A percentile compares a stretch with the other conserved stretches of the same genome.
Conservation (phyloP, 92 coral and sea anemone genomes). For the Plumapathes pennacea region DNA sequence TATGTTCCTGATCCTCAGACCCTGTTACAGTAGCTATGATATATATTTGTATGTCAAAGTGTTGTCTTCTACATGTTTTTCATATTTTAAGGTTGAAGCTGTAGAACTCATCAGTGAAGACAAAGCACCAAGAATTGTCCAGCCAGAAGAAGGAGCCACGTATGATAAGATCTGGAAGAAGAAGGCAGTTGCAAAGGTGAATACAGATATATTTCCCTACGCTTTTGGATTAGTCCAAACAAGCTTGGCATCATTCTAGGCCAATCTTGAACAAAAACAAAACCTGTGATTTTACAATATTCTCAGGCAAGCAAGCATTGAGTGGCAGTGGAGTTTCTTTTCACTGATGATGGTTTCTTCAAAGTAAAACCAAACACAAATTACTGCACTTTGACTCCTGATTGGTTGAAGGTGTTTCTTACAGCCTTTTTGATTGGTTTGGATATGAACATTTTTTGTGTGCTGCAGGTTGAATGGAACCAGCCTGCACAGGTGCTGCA, state of each 20-base stretch:
- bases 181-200: slow-evolving; percentile 93
- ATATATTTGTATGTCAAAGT: no score
- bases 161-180: slow-evolving; percentile 99
- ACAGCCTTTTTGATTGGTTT: neutral
- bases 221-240: neutral
- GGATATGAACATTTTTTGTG: neutral
- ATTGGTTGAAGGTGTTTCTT: neutral
- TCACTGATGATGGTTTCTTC: neutral
- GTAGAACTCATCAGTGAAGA: slow-evolving; percentile 89
- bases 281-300: no score
- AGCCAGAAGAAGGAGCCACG: slow-evolving; percentile 95
- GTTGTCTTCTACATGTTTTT: no score
- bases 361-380: neutral
- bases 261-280: no score
- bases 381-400: neutral
- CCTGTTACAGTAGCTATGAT: no score
- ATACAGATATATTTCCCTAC: no score
- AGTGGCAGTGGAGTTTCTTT: no score
- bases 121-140: slow-evolving; percentile 84
- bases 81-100: slow-evolving; percentile 76
- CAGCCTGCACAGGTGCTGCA: slow-evolving; percentile 75
- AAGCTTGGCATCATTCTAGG: no score
- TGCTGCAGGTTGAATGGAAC: slow-evolving; percentile 73
- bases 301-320: no score
- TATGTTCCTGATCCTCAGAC: no score